phyloP scores from a whole-genome alignment of 2,888 invertebrate species.

The Branchellion lobata region DNA sequence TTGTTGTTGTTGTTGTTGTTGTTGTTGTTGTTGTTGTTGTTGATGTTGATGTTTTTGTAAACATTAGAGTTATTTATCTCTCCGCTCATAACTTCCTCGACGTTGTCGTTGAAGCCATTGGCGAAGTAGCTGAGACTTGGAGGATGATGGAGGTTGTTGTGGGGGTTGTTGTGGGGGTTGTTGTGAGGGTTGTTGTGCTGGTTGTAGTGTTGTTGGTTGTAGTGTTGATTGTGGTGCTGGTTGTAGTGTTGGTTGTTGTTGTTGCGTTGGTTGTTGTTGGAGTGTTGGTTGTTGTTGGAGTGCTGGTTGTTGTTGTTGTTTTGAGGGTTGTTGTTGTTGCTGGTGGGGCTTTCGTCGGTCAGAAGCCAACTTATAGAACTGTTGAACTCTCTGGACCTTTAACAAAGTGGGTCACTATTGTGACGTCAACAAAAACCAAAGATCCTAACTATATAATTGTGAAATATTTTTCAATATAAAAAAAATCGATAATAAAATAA shows the following conservation, averaged over 20 bases:
- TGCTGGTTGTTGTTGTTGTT: background rate
- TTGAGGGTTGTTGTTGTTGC: background rate
- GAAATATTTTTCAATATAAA: background rate
- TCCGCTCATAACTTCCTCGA: too few species aligned
- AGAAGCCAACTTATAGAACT: slow-evolving; percentile 24
- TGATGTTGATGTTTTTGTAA: background rate
- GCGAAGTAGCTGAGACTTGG: too few species aligned
- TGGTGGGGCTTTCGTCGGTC: background rate
- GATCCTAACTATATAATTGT: too few species aligned
- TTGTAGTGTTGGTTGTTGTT: background rate
- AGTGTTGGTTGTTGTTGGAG: background rate
- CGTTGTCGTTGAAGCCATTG: background rate
- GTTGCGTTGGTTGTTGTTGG: background rate
- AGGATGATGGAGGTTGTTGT: too few species aligned
- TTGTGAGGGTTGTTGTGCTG: slow-evolving; percentile 11
- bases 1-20: background rate
- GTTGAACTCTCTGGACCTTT: slow-evolving; percentile 15
- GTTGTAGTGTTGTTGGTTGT: slow-evolving; percentile 15
- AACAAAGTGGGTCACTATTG: too few species aligned
- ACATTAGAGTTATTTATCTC: too few species aligned
- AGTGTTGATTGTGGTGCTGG: background rate
- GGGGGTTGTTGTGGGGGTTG: background rate
- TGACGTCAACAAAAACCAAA: too few species aligned
- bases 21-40: background rate
- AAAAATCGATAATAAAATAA: background rate